Base-by-base conservation (phyloP, 23 tunicate species). In the Styela plicata region DNA sequence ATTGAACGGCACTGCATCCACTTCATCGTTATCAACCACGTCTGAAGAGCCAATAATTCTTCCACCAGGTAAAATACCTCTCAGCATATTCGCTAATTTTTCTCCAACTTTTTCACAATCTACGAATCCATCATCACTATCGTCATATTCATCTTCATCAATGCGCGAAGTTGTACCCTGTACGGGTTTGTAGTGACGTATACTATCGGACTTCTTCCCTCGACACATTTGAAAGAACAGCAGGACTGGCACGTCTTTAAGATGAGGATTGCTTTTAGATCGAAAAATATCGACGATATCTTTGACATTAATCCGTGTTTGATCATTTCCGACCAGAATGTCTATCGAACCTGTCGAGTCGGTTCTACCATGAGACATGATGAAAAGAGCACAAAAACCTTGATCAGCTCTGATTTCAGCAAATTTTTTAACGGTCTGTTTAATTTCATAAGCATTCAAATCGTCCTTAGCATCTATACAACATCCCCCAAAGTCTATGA, bases 301-400 rank as follows among this genome's bases (percentile, higher is more conserved):
- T 7, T 44, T 44, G 13, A 44, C 57, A 44, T 44, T 44, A 5
- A 44, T 13, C 7, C 10, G 7, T 44, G 57, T 5, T 5, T 44
- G 7, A 13, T 44, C 57, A 44, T 44, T 44, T 13, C 57, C 57
- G 13, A 44, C 57, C 57, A 44, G 13, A 5, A 44, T 13, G 13
- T 44, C 57, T 44, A 44, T 7, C 13, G 10, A 5, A 5, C 57
- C 57, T 5, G 57, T 44, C 57, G 57, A 44, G 13, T 44, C 13
- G 13, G 57, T 5, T 44, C 31, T 67, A 18, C 71, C 71, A 67
- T 67, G 71, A 67, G 71, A 67, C 71, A 67, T 67, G 22, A 67
- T 29, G 0, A 67, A 67, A 67, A 67, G 23, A 18, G 71, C 71
- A 67, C 71, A 67, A 29, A 67, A 67, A 19, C 31, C 71, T 25